Conservation (phyloP, 1,140 invertebrate species). For the Sinonovacula constricta region DNA sequence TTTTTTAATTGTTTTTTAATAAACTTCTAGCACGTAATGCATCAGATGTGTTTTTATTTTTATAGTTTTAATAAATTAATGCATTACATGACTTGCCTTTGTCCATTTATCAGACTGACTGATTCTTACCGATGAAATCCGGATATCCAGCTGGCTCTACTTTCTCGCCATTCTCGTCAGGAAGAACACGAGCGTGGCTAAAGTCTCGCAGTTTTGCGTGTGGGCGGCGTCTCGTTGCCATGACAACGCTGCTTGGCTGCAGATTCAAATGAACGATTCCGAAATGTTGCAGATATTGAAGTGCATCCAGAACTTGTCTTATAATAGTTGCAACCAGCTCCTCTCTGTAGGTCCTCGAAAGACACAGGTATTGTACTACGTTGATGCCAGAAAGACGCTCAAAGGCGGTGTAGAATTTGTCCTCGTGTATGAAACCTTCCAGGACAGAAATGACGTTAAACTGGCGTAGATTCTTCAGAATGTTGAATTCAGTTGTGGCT, state of each 20-base stretch:
- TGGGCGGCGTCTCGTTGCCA: conserved; percentile 90
- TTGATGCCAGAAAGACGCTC: conserved; percentile 96
- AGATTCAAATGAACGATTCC: conserved; percentile 95
- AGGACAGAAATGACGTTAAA: conserved; percentile 89
- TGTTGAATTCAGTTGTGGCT: conserved; percentile 86
- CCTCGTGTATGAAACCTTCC: conserved; percentile 75
- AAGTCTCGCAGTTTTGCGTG: conserved; percentile 95
- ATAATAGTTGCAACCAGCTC: conserved; percentile 92
- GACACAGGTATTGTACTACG: conserved; percentile 91
- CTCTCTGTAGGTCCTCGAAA: conserved; percentile 92
- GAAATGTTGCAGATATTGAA: conserved; percentile 94
- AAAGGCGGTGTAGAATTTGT: conserved; percentile 84
- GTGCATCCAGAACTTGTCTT: conserved; percentile 81
- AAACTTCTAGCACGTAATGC: too few relatives aligned
- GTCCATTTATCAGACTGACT: too few relatives aligned
- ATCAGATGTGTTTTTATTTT: too few relatives aligned
- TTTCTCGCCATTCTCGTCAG: conserved; percentile 58
- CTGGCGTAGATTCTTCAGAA: conserved; percentile 88
- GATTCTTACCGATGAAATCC: conserved; percentile 76
- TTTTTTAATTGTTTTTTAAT: too few relatives aligned
- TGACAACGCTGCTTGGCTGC: conserved; percentile 98
- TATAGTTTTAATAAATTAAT: too few relatives aligned
- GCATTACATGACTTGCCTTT: too few relatives aligned
- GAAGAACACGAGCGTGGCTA: conserved; percentile 85
- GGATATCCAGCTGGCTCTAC: conserved; percentile 68